Conservation (phyloP, 2,113 vertebrate genomes). For the Myrmophylax atrothorax region DNA sequence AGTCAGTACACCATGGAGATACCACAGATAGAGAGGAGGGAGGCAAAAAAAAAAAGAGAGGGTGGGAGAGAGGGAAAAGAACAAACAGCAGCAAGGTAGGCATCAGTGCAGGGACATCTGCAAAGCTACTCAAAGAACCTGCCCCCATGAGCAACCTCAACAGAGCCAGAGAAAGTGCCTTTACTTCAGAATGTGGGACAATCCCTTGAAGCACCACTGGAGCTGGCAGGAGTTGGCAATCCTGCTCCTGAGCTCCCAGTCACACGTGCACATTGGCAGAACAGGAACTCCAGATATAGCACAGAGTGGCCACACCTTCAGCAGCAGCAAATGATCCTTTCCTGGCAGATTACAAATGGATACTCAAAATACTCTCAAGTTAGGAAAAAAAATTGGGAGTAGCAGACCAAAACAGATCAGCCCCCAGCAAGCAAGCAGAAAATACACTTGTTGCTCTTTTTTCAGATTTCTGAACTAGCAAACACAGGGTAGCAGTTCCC, state of each 20-base stretch:
- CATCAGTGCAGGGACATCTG: fast-evolving
- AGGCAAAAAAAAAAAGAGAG: not conserved
- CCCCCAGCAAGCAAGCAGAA: not conserved
- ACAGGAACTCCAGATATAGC: not conserved
- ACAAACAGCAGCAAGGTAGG: fast-evolving
- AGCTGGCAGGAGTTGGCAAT: not conserved
- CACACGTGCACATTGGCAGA: not conserved
- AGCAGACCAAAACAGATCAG: not conserved
- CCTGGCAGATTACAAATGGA: not conserved
- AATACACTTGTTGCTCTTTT: not conserved
- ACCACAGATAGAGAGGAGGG: not conserved
- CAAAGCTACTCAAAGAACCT: not conserved
- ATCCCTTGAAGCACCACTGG: not conserved
- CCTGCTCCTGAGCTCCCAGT: not conserved
- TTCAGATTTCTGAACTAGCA: not conserved
- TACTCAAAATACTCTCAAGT: not conserved
- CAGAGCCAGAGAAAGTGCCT: not conserved
- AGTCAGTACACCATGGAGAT: not conserved
- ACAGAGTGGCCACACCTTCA: not conserved
- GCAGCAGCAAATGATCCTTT: not conserved
- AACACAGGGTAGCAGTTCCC: not conserved
- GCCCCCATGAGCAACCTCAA: not conserved
- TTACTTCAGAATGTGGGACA: not conserved
- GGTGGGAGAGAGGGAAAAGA: not conserved
- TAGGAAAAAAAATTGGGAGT: not conserved